Evolutionary conservation across 2,797 vertebrate species (phyloP).

Genomic region (Diplodus sargus): DNA sequence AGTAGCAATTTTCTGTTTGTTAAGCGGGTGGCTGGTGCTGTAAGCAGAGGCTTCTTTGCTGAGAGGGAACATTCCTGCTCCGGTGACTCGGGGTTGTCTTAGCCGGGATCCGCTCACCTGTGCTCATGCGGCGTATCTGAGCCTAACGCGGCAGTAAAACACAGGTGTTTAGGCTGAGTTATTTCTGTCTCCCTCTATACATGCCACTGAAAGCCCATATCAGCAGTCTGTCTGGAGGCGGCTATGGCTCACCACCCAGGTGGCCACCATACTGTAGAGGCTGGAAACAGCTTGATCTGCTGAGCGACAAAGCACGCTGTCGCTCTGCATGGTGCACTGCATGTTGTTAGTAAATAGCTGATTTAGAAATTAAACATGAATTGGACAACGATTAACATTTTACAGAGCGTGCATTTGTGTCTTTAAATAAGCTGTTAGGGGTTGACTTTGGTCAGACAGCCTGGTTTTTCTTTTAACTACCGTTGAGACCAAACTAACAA

Average conservation of each 20-base stretch:
- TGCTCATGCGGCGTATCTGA: constrained; percentile 51
- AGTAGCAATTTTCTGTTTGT: constrained; percentile 58
- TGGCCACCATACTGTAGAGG: constrained; percentile 61
- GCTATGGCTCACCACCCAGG: constrained; percentile 66
- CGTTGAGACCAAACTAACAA: constrained; percentile 8
- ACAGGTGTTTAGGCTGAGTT: constrained; percentile 65
- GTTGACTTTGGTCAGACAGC: constrained; percentile 6
- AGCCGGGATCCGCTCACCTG: constrained; percentile 52
- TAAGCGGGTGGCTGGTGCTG: constrained; percentile 39
- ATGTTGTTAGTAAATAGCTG: constrained; percentile 43
- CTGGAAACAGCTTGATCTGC: constrained; percentile 69
- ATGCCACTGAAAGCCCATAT: constrained; percentile 41
- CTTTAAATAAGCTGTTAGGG: background rate
- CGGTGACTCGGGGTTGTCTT: constrained; percentile 51
- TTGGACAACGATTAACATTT: constrained; percentile 41
- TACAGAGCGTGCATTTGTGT: background rate
- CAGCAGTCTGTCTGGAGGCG: constrained; percentile 71
- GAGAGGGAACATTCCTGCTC: constrained; percentile 47
- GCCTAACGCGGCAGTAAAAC: constrained; percentile 60
- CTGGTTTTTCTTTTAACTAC: background rate
- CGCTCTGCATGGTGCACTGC: constrained; percentile 36
- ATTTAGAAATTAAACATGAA: constrained; percentile 23
- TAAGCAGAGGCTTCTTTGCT: constrained; percentile 60
- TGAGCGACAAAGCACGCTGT: constrained; percentile 58
- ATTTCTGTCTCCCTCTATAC: constrained; percentile 57